Percentiles rank a stretch among this genome's conserved stretches.
phyloP scores from a whole-genome alignment of 2,797 vertebrate species.

The Cirrhinus molitorella region DNA sequence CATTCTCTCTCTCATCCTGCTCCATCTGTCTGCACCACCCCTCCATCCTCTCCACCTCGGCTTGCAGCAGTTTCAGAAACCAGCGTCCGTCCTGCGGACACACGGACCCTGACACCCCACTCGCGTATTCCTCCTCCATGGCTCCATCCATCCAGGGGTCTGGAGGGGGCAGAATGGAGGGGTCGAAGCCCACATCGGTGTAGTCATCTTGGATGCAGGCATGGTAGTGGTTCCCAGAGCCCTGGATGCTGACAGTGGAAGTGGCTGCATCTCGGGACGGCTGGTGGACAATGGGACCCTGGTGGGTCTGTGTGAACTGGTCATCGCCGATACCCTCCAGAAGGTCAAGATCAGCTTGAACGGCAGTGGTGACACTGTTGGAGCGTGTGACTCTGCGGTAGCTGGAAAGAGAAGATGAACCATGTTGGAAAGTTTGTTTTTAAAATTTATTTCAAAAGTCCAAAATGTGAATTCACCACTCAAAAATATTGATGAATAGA shows the following conservation, averaged over 20 bases:
- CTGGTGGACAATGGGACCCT: slow-evolving; percentile 83
- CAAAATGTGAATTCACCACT: background rate
- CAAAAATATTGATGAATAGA: background rate
- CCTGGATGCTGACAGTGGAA: slow-evolving; percentile 95
- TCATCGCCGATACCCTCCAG: slow-evolving; percentile 69
- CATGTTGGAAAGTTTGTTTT: background rate
- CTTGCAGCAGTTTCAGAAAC: slow-evolving; percentile 96
- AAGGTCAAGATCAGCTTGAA: slow-evolving; percentile 91
- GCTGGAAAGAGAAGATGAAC: slow-evolving; percentile 68
- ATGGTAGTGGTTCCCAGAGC: slow-evolving; percentile 95
- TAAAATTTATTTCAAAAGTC: background rate
- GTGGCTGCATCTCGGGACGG: slow-evolving; percentile 88
- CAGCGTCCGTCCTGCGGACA: slow-evolving; percentile 93
- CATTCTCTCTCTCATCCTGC: slow-evolving; percentile 86
- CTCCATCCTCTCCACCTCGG: slow-evolving; percentile 95
- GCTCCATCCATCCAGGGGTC: slow-evolving; percentile 92
- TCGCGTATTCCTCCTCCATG: slow-evolving; percentile 58
- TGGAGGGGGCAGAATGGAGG: slow-evolving; percentile 92
- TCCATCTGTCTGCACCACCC: slow-evolving; percentile 97
- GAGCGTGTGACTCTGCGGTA: slow-evolving; percentile 92
- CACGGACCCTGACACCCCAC: slow-evolving; percentile 79
- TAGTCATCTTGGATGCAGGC: slow-evolving; percentile 90
- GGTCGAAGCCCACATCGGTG: slow-evolving; percentile 87
- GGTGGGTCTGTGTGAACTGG: slow-evolving; percentile 73
- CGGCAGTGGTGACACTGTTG: slow-evolving; percentile 92